Evolutionary conservation across 2,888 invertebrate species (phyloP).

Genomic region (Oligia latruncula): DNA sequence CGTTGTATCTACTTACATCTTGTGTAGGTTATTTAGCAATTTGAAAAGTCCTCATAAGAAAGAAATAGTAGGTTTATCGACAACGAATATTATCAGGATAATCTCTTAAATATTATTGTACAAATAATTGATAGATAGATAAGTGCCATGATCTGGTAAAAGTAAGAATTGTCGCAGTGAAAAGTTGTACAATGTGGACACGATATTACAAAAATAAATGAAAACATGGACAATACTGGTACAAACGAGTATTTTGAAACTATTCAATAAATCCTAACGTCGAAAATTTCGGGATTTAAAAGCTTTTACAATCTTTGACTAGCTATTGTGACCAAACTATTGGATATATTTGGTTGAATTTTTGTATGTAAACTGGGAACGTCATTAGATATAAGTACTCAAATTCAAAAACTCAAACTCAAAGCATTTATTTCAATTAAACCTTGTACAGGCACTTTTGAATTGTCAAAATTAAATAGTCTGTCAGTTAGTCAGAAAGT

Average conservation of each 20-base stretch:
- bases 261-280: background rate
- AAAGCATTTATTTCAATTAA: no score
- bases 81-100: background rate
- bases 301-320: background rate
- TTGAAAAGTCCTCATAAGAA: background rate
- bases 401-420: no score
- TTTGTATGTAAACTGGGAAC: background rate
- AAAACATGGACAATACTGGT: background rate
- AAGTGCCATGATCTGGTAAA: conserved; percentile 7
- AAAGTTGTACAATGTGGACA: background rate
- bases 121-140: background rate
- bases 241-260: no score
- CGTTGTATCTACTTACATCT: conserved; percentile 6
- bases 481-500: no score
- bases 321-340: background rate
- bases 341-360: no score
- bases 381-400: background rate
- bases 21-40: conserved; percentile 13
- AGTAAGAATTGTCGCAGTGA: background rate
- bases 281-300: background rate
- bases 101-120: background rate
- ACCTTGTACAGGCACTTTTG: no score
- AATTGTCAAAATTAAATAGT: no score
- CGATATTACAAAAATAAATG: background rate
- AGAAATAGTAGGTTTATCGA: background rate